phyloP scores from a whole-genome alignment of 37 sponge, comb jelly and placozoan genomes.

The Spongia lamella region DNA sequence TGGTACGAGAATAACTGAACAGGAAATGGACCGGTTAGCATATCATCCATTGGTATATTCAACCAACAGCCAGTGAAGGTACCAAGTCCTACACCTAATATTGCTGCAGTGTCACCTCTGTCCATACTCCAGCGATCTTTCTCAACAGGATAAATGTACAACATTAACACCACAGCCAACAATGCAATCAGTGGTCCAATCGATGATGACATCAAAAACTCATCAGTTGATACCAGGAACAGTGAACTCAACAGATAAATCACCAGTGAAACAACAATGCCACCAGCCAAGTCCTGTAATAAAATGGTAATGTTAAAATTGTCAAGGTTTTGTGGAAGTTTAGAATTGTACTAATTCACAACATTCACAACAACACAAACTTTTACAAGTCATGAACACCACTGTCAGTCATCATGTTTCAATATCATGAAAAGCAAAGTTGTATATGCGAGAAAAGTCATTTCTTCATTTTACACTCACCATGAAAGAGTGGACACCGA shows the following conservation, averaged over 20 bases:
- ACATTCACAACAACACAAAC: too few species aligned
- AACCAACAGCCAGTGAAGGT: constrained; percentile 27
- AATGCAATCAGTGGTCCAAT: constrained; percentile 20
- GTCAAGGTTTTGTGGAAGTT: too few species aligned
- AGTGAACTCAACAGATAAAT: constrained; percentile 46
- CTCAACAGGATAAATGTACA: constrained; percentile 84
- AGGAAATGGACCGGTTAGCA: constrained; percentile 42
- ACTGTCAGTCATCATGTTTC: too few species aligned
- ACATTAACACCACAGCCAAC: constrained; percentile 38
- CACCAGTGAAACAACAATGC: constrained; percentile 57
- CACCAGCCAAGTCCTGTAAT: constrained; percentile 6
- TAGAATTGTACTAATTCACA: too few species aligned
- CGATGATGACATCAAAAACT: constrained; percentile 31
- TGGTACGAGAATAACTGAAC: constrained; percentile 39
- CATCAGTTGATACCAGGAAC: constrained; percentile 45
- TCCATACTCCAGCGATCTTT: constrained; percentile 73
- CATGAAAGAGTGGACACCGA: constrained; percentile 85
- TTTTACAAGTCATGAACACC: too few species aligned
- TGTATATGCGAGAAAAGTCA: too few species aligned
- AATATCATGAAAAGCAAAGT: too few species aligned
- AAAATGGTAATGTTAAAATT: too few species aligned
- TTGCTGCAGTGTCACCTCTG: constrained; percentile 90
- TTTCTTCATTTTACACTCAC: constrained; percentile 39
- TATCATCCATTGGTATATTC: constrained; percentile 55
- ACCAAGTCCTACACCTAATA: constrained; percentile 63